Evolutionary conservation across 2,113 vertebrate species (phyloP).

Genomic region (Oryzias javanicus): DNA sequence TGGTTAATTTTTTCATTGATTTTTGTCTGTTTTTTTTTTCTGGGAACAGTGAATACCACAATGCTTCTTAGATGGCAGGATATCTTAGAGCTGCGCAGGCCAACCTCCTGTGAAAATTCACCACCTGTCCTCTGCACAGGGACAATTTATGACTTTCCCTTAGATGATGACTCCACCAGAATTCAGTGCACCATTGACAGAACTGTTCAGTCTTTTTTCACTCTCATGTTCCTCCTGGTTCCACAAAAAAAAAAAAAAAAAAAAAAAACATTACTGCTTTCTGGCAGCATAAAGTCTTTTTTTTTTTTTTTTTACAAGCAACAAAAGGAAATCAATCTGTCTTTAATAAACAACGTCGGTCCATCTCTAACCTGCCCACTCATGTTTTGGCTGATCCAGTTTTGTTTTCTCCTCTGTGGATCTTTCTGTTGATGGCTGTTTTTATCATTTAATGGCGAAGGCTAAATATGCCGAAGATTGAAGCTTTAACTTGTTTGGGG

Average conservation of each 20-base stretch:
- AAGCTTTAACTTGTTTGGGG: neutral
- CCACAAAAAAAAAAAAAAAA: conserved; percentile 12
- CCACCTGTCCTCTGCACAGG: conserved; percentile 64
- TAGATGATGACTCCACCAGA: conserved; percentile 56
- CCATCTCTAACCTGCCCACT: neutral
- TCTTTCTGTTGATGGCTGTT: neutral
- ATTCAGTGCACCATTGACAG: conserved; percentile 26
- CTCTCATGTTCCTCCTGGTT: conserved; percentile 5
- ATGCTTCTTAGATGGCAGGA: conserved; percentile 79
- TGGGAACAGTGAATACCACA: conserved; percentile 64
- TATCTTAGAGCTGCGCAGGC: conserved; percentile 67
- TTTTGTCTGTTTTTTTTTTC: conserved; percentile 54
- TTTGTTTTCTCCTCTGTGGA: neutral
- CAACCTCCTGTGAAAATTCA: conserved; percentile 76
- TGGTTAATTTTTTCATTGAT: conserved; percentile 33
- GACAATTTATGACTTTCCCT: conserved; percentile 69
- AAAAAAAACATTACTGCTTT: conserved; percentile 14
- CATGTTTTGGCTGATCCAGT: neutral
- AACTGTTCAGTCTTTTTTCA: conserved; percentile 25
- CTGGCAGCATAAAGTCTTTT: neutral
- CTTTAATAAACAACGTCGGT: neutral
- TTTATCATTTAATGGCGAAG: neutral
- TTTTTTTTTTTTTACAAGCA: neutral
- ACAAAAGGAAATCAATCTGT: neutral
- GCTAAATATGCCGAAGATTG: neutral